Evolutionary conservation across 2,888 invertebrate genomes (phyloP).

Genomic region (Folsomia manolachei): DNA sequence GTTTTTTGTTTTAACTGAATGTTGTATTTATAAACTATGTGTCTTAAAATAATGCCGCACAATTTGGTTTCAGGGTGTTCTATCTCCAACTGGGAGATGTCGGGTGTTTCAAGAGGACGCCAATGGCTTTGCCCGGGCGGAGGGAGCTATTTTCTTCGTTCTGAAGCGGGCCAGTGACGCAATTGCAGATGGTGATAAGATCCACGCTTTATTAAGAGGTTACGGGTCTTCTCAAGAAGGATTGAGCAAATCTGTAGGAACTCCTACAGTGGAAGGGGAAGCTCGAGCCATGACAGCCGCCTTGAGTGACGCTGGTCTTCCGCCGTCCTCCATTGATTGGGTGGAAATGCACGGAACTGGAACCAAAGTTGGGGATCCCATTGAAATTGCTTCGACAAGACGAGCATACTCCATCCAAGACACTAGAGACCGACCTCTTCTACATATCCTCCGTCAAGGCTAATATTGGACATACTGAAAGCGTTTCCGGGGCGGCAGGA

Average conservation of each 20-base stretch:
- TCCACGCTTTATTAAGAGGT: slow-evolving; percentile 18
- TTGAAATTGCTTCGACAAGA: neutral
- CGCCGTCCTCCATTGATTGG: slow-evolving; percentile 13
- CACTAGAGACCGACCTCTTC: slow-evolving; percentile 13
- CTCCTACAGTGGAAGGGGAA: slow-evolving; percentile 19
- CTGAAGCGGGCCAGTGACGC: slow-evolving; percentile 24
- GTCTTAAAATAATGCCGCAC: too few relatives aligned
- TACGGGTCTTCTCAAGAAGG: slow-evolving; percentile 15
- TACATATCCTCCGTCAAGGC: slow-evolving; percentile 9
- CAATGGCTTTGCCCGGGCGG: slow-evolving; percentile 21
- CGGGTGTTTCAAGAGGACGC: slow-evolving; percentile 12
- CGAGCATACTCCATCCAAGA: neutral
- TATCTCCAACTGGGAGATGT: neutral
- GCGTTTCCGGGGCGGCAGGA: neutral
- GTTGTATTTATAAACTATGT: too few relatives aligned
- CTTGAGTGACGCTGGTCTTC: neutral
- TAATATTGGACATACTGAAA: slow-evolving; percentile 12
- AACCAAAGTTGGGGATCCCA: neutral
- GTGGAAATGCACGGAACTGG: slow-evolving; percentile 30
- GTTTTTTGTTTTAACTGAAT: too few relatives aligned
- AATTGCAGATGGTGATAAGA: slow-evolving; percentile 18
- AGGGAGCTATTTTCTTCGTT: slow-evolving; percentile 18
- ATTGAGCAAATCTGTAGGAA: slow-evolving; percentile 10
- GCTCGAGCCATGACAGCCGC: slow-evolving; percentile 14
- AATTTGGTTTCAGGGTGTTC: neutral